Conservation (phyloP, 2,888 invertebrate genomes). For the Tupiocoris notatus region DNA sequence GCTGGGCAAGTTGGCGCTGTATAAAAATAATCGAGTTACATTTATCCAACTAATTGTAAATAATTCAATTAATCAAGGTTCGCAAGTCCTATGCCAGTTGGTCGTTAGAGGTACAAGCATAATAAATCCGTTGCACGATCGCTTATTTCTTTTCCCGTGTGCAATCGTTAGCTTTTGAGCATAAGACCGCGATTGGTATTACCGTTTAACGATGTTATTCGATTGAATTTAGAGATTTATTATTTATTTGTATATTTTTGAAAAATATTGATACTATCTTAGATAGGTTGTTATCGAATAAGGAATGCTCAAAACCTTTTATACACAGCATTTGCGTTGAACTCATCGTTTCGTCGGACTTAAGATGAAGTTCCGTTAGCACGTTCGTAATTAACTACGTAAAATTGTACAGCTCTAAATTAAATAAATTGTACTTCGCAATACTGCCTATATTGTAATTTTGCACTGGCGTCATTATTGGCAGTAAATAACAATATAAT, state of each 20-base stretch:
- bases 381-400: background rate
- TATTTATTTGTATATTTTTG: conserved; percentile 37
- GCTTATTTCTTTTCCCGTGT: conserved; percentile 4
- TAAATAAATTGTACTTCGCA: background rate
- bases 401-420: background rate
- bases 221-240: conserved; percentile 15
- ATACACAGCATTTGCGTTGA: background rate
- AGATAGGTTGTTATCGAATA: background rate
- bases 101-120: background rate
- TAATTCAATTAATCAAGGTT: too few relatives aligned
- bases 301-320: conserved; percentile 31
- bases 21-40: too few relatives aligned
- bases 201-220: conserved; percentile 32
- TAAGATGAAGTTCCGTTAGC: background rate
- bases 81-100: too few relatives aligned
- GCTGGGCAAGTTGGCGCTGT: too few relatives aligned
- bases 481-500: too few relatives aligned
- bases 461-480: too few relatives aligned
- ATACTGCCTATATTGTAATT: background rate
- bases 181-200: conserved; percentile 30
- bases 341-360: background rate
- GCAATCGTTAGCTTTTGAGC: conserved; percentile 19
- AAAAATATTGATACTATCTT: background rate
- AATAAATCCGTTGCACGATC: background rate
- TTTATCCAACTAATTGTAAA: too few relatives aligned